These are phyloP conservation scores for Thaleichthys pacificus DNA, from an alignment of 2,797 vertebrate genomes.

Conservation along the genomic window DNA sequence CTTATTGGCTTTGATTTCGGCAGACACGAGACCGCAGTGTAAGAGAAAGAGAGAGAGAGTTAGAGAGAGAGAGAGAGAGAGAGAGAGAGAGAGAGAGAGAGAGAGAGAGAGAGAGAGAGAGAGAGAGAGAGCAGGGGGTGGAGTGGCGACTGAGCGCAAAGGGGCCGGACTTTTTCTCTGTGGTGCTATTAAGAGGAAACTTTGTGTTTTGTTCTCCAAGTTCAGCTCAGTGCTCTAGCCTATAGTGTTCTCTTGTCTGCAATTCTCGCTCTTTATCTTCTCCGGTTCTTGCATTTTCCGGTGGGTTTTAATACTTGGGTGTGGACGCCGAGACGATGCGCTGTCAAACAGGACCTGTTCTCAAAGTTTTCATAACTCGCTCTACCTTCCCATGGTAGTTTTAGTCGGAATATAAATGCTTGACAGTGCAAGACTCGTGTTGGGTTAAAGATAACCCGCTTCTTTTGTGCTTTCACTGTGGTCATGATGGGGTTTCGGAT, in stretches of 20 bases:
- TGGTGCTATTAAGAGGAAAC: constrained; percentile 80
- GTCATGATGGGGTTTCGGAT: constrained; percentile 60
- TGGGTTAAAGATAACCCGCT: constrained; percentile 59
- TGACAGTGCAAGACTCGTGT: constrained; percentile 13
- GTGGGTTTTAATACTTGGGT: constrained; percentile 24
- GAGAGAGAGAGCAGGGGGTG: constrained; percentile 50
- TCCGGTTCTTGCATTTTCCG: constrained; percentile 45
- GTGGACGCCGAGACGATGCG: constrained; percentile 65
- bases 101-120: constrained; percentile 38
- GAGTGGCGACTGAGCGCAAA: constrained; percentile 71
- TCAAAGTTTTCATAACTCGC: constrained; percentile 43
- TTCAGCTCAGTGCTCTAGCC: constrained; percentile 65
- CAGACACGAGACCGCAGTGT: constrained; percentile 29
- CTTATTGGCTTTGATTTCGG: constrained; percentile 37
- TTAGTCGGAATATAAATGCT: constrained; percentile 56
- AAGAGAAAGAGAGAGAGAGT: constrained; percentile 11
- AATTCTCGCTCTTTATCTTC: background rate
- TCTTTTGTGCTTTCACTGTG: constrained; percentile 39
- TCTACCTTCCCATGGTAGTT: constrained; percentile 25
- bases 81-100: constrained; percentile 21
- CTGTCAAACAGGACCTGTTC: constrained; percentile 44
- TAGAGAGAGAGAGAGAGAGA: constrained; percentile 5
- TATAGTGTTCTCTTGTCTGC: constrained; percentile 35
- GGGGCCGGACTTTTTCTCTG: constrained; percentile 77
- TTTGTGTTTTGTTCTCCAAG: constrained; percentile 82